Base-by-base conservation (phyloP, 2,797 vertebrate species). In the Myiotriccus ornatus region DNA sequence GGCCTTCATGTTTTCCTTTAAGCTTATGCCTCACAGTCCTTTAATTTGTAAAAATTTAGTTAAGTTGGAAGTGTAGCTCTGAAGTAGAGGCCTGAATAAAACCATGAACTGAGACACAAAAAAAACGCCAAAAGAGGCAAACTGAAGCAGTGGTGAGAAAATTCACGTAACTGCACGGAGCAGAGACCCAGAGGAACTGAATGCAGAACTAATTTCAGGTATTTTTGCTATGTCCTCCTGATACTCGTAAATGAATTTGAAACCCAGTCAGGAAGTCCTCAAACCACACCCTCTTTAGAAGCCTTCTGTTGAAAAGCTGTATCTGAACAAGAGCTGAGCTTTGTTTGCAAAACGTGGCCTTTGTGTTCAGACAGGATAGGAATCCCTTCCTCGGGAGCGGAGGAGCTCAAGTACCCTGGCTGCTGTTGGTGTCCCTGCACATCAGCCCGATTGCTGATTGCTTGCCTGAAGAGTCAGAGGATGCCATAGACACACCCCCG, bases 371-470 rank as follows among this genome's bases (percentile, higher is more conserved):
- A 37, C 25, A 21, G n/a, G 44, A 20, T 22, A 39, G 55, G 55
- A 57, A 59, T 28, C 15, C 50, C 27, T 85, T 65, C 67, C 70
- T 50, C 41, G 28, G 84, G 63, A 30, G 46, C 55, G 44, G 60
- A 43, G 73, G n/a, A 41, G 14, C 77, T 62, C 69, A 90, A 91
- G 50, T 55, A 69, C 86, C 62, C 18, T 12, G 55, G 53, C 76
- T 34, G 39, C 84, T 96, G 71, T 60, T 63, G 87, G 20, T 83
- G 87, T 84, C 92, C 77, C 69, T 87, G 89, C 91, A 84, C 94
- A 67, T 39, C 67, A 73, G 39, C 35, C 46, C 47, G 39, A 75
- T 47, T 92, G 85, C 53, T 84, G 49, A n/a, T n/a, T 86, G 46
- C 47, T 55, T 75, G 63, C 65, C 47, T 94, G 78, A 90, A 76